Evolutionary conservation across 2,113 vertebrate genomes (phyloP).

Genomic region (Carassius gibelio): DNA sequence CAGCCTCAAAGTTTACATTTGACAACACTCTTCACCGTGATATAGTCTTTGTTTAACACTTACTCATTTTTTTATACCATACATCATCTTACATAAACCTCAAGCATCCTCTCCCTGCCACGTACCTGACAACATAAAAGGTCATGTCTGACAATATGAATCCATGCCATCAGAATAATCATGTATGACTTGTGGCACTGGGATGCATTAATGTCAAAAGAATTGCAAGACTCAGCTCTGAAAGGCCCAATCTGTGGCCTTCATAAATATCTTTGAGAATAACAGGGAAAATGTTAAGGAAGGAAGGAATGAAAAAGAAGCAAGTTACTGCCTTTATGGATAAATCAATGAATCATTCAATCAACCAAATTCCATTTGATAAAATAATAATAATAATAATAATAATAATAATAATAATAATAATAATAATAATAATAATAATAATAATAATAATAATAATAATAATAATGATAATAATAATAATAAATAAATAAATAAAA

Average conservation of each 20-base stretch:
- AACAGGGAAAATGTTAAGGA: neutral
- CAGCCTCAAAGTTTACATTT: constrained; percentile 9
- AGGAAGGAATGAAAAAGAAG: too few relatives aligned
- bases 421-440: too few relatives aligned
- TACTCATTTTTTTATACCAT: neutral
- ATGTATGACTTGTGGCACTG: neutral
- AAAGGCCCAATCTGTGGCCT: neutral
- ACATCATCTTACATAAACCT: constrained; percentile 18
- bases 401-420: too few relatives aligned
- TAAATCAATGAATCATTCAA: too few relatives aligned
- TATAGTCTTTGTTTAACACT: neutral
- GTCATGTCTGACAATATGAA: constrained; percentile 9
- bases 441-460: too few relatives aligned
- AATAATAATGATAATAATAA: too few relatives aligned
- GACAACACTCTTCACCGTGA: neutral
- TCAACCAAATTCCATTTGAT: too few relatives aligned
- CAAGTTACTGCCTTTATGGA: too few relatives aligned
- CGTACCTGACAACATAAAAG: constrained; percentile 19
- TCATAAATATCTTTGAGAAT: neutral
- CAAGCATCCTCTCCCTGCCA: neutral
- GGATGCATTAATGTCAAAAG: constrained; percentile 5
- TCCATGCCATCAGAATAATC: constrained; percentile 4
- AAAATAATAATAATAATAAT: too few relatives aligned
- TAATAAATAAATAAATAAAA: too few relatives aligned
- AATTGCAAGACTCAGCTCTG: neutral